Evolutionary conservation across 2,888 invertebrate species (phyloP).

Genomic region (Agrotis segetum): DNA sequence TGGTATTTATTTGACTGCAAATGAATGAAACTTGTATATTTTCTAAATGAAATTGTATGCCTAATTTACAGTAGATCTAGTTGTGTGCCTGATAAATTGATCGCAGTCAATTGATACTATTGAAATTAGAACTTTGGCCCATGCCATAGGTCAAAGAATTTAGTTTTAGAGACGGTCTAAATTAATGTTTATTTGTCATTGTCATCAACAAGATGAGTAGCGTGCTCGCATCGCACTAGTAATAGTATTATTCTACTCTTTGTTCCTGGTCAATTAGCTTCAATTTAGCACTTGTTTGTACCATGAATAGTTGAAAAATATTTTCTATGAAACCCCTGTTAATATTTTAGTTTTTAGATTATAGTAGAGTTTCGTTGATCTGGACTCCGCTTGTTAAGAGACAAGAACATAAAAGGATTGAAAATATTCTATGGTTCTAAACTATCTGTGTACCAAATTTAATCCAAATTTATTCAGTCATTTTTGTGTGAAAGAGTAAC

Average conservation of each 20-base stretch:
- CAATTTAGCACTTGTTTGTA: constrained; percentile 14
- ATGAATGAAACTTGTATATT: constrained; percentile 17
- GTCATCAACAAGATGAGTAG: no score
- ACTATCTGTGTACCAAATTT: no score
- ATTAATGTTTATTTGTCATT: background rate
- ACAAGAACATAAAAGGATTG: no score
- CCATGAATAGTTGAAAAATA: no score
- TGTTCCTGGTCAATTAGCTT: constrained; percentile 17
- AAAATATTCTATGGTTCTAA: no score
- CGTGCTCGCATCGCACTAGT: background rate
- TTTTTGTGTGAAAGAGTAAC: no score
- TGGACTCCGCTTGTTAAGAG: no score
- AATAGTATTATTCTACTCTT: constrained; percentile 7
- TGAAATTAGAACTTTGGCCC: constrained; percentile 42
- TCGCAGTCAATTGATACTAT: background rate
- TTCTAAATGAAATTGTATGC: background rate
- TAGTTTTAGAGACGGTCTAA: background rate
- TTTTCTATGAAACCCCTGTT: background rate
- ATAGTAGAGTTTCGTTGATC: no score
- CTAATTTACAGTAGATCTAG: no score
- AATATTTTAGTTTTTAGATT: background rate
- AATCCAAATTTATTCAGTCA: no score
- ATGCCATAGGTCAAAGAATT: constrained; percentile 33
- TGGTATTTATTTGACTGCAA: constrained; percentile 15
- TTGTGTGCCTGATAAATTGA: background rate